These are phyloP conservation scores for Astyanax mexicanus DNA, from an alignment of 2,797 vertebrate genomes.

Conservation along the genomic window DNA sequence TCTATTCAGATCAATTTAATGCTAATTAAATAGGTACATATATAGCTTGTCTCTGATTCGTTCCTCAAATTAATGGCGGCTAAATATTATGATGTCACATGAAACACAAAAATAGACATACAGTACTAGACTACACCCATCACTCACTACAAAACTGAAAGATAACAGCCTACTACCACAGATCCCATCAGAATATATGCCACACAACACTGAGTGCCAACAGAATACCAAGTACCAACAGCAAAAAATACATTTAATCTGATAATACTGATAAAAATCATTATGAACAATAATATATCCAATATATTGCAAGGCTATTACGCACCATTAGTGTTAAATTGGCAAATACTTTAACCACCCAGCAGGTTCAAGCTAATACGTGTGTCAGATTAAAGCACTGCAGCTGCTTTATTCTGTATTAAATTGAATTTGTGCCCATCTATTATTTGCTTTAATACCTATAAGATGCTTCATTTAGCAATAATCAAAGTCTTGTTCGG, in stretches of 20 bases:
- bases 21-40: too few relatives aligned
- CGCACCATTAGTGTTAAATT: background rate
- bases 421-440: background rate
- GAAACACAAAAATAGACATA: too few relatives aligned
- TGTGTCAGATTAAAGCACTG: background rate
- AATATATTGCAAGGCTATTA: background rate
- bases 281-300: background rate
- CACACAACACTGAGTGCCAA: background rate
- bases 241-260: too few relatives aligned
- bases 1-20: too few relatives aligned
- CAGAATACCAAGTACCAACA: background rate
- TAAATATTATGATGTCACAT: too few relatives aligned
- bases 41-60: too few relatives aligned
- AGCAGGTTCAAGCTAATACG: background rate
- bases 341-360: background rate
- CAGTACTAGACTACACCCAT: too few relatives aligned
- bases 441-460: background rate
- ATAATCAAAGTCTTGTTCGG: background rate
- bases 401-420: background rate
- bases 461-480: background rate
- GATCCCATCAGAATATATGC: background rate
- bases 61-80: too few relatives aligned
- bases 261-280: background rate
- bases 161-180: background rate
- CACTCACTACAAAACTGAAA: background rate